Conservation (phyloP, 2,113 vertebrate species). For the Gallinago media region DNA sequence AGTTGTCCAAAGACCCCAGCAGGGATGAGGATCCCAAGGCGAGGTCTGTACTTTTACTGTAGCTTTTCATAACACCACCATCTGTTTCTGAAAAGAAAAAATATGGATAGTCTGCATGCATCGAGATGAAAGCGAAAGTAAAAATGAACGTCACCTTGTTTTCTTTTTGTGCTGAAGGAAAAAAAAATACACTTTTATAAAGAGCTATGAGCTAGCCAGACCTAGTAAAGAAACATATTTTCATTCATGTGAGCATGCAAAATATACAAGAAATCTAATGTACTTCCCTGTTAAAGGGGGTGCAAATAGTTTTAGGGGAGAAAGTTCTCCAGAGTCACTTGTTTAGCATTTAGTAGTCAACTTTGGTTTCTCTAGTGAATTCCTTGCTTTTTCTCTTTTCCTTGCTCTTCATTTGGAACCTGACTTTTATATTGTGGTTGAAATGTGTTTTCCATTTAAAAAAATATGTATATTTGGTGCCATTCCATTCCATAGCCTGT, state of each 20-base stretch:
- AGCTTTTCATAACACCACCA: neutral
- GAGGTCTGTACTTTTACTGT: neutral
- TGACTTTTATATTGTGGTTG: neutral
- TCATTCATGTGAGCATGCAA: neutral
- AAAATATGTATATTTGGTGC: neutral
- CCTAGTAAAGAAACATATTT: neutral
- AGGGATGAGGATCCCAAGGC: neutral
- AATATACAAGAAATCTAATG: neutral
- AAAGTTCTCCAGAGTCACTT: neutral
- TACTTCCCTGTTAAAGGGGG: neutral
- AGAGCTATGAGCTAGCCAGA: neutral
- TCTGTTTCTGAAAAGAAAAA: neutral
- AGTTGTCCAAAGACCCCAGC: neutral
- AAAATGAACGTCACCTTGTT: neutral
- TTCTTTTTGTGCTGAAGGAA: neutral
- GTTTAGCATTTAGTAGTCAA: neutral
- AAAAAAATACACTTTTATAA: neutral
- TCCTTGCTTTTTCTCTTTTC: neutral
- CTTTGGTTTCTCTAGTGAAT: neutral
- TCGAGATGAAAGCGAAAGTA: constrained; percentile 24
- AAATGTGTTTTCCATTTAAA: neutral
- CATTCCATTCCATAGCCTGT: no score
- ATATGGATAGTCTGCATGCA: accelerated
- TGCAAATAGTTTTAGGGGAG: neutral
- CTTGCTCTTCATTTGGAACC: neutral